Evolutionary conservation across 1,140 invertebrate genomes (phyloP), one percentile per base, ranked within the genome.

Genomic region (Drosophila ercepeae): DNA sequence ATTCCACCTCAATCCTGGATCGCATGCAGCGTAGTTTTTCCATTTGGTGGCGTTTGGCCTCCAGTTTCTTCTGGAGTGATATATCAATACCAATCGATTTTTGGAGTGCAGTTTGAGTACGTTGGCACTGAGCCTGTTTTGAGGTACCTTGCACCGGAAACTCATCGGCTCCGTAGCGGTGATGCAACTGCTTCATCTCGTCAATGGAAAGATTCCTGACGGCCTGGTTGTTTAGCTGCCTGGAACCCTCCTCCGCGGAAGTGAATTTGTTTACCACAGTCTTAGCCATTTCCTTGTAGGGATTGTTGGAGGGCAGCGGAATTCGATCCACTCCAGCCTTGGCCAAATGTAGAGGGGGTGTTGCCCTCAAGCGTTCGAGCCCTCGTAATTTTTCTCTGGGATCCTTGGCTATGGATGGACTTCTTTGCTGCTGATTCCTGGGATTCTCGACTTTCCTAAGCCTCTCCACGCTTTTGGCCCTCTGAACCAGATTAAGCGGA

Each of bases 21-120:
- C 50, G 49, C 11, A 73, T 64, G 5, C n/a, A 13, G 18, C 29
- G 16, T 45, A 75, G 57, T 16, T 74, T 52, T 7, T 1, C 9
- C 19, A 69, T 16, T 29, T 51, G 41, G 2, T 19, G n/a, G 5
- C 52, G 32, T 13, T 60, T 59, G 11, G 55, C 27, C 0, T 27
- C n/a, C 1, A 72, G 41, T 19, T 49, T 16, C 4, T 13, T 45
- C 8, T 52, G 13, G 3, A 32, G 5, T 1, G 3, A 1, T 9
- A 1, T 8, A 2, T 19, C 16, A 8, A 2, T 18, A 8, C 13
- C 16, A 13, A 14, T 9, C 11, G 1, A 2, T 3, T 3, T n/a
- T 19, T 16, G 39, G 5, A 39, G 36, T n/a, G 2, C 29, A 9
- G 11, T 11, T 32, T 1, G 27, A 27, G 3, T 32, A 2, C 11